A percentile compares a stretch with the other conserved stretches of the same genome.
Conservation (phyloP, 2,113 vertebrate genomes). For the Anoplopoma fimbria region DNA sequence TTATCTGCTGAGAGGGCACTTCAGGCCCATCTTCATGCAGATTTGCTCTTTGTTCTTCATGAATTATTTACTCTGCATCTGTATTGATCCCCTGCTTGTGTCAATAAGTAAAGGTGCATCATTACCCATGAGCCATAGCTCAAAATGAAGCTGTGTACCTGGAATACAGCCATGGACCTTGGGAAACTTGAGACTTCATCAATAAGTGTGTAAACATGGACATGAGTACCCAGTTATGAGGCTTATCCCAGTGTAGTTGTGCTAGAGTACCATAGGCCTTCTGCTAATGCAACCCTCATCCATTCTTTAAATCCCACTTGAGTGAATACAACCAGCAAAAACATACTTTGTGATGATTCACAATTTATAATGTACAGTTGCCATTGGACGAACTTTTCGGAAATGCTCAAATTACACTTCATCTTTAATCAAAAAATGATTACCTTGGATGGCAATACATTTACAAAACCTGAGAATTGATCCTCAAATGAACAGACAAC, state of each 20-base stretch:
- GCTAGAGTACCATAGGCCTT: neutral
- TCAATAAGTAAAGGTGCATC: slow-evolving; percentile 66
- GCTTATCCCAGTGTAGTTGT: neutral
- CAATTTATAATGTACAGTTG: neutral
- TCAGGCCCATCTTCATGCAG: slow-evolving; percentile 54
- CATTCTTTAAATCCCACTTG: neutral
- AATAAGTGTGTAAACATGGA: neutral
- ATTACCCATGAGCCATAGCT: slow-evolving; percentile 69
- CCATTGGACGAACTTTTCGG: neutral
- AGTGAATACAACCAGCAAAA: neutral
- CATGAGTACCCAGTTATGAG: neutral
- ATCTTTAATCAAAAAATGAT: neutral
- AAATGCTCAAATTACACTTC: neutral
- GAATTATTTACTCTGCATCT: slow-evolving; percentile 76
- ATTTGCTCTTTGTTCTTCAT: slow-evolving; percentile 67
- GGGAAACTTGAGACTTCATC: slow-evolving; percentile 48
- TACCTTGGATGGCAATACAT: too few relatives aligned
- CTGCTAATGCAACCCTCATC: neutral
- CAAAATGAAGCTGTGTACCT: slow-evolving; percentile 41
- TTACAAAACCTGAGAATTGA: neutral
- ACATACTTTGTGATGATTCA: neutral
- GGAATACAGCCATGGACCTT: slow-evolving; percentile 21
- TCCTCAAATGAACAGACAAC: neutral
- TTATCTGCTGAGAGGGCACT: slow-evolving; percentile 67
- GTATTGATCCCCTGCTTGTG: slow-evolving; percentile 66